Evolutionary conservation across 2,797 vertebrate genomes (phyloP).

Genomic region (Agapornis canus): DNA sequence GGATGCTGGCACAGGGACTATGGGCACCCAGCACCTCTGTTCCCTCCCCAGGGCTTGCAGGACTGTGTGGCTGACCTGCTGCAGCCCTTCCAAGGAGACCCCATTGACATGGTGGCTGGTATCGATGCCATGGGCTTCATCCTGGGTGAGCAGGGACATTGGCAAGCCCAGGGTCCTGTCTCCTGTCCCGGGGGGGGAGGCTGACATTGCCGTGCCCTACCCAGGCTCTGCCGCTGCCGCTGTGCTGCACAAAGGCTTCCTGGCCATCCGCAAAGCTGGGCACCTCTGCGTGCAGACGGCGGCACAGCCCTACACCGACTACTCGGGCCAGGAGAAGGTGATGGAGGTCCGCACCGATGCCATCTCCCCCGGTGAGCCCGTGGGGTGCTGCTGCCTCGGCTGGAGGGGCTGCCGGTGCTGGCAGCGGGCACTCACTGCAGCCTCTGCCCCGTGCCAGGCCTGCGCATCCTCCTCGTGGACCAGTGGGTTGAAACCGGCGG

Average conservation of each 20-base stretch:
- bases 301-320: conserved; percentile 81
- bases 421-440: rapidly evolving
- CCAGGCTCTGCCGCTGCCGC: conserved; percentile 80
- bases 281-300: conserved; percentile 83
- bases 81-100: conserved; percentile 79
- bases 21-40: conserved; percentile 75
- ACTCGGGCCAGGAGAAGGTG: conserved; percentile 80
- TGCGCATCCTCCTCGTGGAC: conserved; percentile 85
- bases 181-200: rapidly evolving
- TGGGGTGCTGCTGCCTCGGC: rapidly evolving
- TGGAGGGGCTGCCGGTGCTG: rapidly evolving
- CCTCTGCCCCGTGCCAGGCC: conserved; percentile 67
- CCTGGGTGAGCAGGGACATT: conserved; percentile 71
- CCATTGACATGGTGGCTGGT: conserved; percentile 85
- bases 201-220: background rate
- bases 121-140: conserved; percentile 93
- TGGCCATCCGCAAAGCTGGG: conserved; percentile 86
- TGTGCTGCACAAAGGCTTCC: conserved; percentile 82
- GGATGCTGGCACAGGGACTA: rapidly evolving
- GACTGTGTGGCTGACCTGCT: conserved; percentile 86
- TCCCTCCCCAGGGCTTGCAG: conserved; percentile 78
- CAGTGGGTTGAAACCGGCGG: conserved; percentile 92
- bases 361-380: conserved; percentile 77
- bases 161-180: rapidly evolving
- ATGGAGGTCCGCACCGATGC: conserved; percentile 85